Conservation (phyloP, 2,113 vertebrate species). For the Peromyscus leucopus region DNA sequence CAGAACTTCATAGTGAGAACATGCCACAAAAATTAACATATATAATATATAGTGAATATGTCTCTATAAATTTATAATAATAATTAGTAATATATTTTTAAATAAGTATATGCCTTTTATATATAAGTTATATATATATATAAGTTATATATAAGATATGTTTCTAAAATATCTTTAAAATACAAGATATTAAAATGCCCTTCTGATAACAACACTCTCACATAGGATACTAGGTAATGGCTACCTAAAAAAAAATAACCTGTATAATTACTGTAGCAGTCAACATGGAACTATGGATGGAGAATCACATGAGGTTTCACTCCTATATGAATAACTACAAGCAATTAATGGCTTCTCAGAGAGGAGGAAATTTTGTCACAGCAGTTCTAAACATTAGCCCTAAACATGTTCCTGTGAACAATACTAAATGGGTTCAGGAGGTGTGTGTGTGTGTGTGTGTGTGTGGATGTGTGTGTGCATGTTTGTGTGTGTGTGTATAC, state of each 20-base stretch:
- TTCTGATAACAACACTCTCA: slow-evolving; percentile 41
- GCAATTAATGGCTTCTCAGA: not conserved
- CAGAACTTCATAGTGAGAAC: too few species aligned
- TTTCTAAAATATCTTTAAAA: not conserved
- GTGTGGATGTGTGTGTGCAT: not conserved
- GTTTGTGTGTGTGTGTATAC: not conserved
- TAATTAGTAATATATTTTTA: not conserved
- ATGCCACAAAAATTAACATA: not conserved
- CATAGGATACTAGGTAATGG: not conserved
- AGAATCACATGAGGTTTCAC: too few species aligned
- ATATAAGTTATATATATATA: too few species aligned
- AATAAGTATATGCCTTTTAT: not conserved
- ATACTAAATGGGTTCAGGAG: not conserved
- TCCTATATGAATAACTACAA: not conserved
- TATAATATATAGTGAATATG: not conserved
- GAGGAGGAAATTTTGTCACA: not conserved
- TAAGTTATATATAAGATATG: too few species aligned
- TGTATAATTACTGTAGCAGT: not conserved
- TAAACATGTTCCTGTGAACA: not conserved
- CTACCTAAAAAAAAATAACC: not conserved
- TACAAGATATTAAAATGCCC: slow-evolving; percentile 28
- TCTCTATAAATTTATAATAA: not conserved
- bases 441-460: not conserved
- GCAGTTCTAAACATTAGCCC: not conserved
- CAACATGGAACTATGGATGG: too few species aligned